Evolutionary conservation across 2,113 vertebrate genomes (phyloP), one percentile per base, ranked within the genome.

Genomic region (Willisornis vidua): DNA sequence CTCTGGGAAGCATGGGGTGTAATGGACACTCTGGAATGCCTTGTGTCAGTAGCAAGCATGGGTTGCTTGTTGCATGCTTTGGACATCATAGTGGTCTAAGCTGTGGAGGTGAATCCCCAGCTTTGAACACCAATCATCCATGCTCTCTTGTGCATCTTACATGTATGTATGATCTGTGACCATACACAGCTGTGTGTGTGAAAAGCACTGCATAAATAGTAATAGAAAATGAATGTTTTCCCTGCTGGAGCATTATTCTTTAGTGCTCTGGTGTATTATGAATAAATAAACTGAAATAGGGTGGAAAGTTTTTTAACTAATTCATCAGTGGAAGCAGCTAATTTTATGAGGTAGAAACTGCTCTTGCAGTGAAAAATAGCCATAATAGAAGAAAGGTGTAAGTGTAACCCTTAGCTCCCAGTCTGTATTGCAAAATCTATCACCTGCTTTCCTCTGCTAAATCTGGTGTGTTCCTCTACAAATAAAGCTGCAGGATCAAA

Each of bases 241-340:
- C 62, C 37, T 52, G n/a, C 61, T 57, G 24, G 66, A 91, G 57
- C 90, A 90, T 61, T 92, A 19, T 80, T 68, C 35, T 73, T 82
- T 72, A 66, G 62, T 95, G n/a, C 63, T 94, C 63, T n/a, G 74
- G 48, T 19, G 5, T 51, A 14, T 78, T 48, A 28, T 12, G 24
- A 82, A 66, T 90, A 94, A 90, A 85, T 90, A 87, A 74, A 85
- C 81, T 94, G 79, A 96, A 96, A 91, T 68, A 80, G 23, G 43
- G 11, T 80, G 90, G 71, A 78, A 90, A 94, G 80, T 8, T 85
- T 96, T 96, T 97, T 62, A 94, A 94, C 33, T 26, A 90, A 26
- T 85, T 95, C 15, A 35, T 96, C 76, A 87, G 68, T 93, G 33
- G 55, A 89, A 79, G 77, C 74, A 95, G 90, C 95, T 85, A 48